Evolutionary conservation across 2,113 vertebrate genomes (phyloP).

Genomic region (Falco punctatus): DNA sequence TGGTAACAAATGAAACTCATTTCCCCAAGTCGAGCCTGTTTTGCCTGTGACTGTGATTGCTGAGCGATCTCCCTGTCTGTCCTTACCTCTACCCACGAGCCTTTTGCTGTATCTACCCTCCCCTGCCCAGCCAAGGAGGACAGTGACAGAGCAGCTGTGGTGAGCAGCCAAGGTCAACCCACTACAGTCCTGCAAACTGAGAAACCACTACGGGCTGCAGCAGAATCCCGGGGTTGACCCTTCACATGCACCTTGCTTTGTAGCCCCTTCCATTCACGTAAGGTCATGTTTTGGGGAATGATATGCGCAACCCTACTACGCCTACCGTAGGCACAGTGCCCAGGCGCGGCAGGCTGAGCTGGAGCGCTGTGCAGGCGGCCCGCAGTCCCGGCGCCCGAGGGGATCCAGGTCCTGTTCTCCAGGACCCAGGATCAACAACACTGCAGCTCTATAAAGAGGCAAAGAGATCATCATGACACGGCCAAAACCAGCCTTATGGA

Average conservation of each 20-base stretch:
- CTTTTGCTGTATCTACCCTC: too few relatives aligned
- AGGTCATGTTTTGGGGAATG: too few relatives aligned
- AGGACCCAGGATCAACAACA: background rate
- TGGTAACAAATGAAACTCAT: too few relatives aligned
- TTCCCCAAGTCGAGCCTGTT: too few relatives aligned
- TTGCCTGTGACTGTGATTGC: too few relatives aligned
- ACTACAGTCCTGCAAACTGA: background rate
- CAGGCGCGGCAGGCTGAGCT: background rate
- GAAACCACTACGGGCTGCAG: background rate
- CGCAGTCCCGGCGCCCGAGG: background rate
- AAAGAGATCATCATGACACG: fast-evolving
- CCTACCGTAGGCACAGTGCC: background rate
- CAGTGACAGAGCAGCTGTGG: too few relatives aligned
- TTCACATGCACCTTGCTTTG: fast-evolving
- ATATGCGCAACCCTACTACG: background rate
- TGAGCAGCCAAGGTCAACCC: too few relatives aligned
- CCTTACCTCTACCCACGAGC: too few relatives aligned
- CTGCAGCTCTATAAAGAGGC: background rate
- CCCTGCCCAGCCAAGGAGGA: too few relatives aligned
- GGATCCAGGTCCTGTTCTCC: background rate
- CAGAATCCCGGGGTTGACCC: background rate
- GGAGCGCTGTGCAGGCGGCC: background rate
- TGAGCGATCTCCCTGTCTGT: too few relatives aligned
- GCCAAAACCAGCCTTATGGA: background rate
- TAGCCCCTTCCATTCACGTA: background rate